Evolutionary conservation across 1,140 invertebrate species (phyloP).

Genomic region (Aleiodes sp.): DNA sequence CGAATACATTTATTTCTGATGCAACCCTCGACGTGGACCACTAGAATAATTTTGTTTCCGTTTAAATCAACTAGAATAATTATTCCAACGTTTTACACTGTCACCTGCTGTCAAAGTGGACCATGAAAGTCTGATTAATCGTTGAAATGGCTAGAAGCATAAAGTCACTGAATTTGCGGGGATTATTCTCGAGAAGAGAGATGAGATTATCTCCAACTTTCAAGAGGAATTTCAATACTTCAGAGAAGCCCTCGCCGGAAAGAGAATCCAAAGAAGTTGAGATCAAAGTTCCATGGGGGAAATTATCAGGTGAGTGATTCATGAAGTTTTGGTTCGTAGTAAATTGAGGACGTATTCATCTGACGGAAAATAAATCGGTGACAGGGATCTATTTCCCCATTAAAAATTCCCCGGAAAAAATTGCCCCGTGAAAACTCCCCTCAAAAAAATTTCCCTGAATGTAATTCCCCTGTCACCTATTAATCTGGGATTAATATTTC

Average conservation of each 20-base stretch:
- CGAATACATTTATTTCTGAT: no score
- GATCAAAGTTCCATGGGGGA: constrained; percentile 75
- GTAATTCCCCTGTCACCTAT: not conserved
- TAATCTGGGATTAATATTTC: not conserved
- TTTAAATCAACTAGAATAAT: no score
- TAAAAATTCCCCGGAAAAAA: no score
- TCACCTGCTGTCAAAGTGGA: not conserved
- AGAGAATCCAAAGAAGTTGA: constrained; percentile 63
- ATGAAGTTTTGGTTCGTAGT: not conserved
- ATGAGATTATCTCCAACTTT: not conserved
- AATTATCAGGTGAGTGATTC: constrained; percentile 66
- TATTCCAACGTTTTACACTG: no score
- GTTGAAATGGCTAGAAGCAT: no score
- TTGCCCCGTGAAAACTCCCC: no score
- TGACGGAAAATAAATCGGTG: no score
- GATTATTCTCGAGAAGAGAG: not conserved
- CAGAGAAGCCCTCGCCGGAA: not conserved
- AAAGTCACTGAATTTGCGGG: not conserved
- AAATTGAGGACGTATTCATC: no score
- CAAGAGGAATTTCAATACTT: not conserved
- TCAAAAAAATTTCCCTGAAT: not conserved
- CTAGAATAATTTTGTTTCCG: no score
- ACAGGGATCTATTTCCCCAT: no score
- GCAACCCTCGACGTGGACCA: no score
- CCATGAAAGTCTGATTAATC: not conserved